A percentile compares a stretch with the other conserved stretches of the same genome.
These are phyloP conservation scores for Nematostella vectensis DNA, from an alignment of 92 coral and sea anemone genomes.

Conservation along the genomic window DNA sequence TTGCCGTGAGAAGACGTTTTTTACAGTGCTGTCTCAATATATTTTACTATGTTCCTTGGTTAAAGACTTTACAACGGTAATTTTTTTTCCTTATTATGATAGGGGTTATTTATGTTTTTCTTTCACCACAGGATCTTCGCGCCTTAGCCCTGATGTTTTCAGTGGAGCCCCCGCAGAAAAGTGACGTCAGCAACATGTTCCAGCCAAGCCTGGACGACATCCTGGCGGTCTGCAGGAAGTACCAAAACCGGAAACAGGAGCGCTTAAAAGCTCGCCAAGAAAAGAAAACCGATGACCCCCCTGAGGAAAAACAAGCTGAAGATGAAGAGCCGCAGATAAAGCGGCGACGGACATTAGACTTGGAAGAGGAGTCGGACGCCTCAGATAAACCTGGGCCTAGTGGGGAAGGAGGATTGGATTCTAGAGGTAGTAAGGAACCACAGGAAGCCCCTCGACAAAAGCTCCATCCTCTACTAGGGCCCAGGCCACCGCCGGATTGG, in stretches of 20 bases:
- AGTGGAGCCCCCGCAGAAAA: slow-evolving; percentile 66
- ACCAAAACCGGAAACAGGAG: slow-evolving; percentile 53
- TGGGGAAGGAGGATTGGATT: slow-evolving; percentile 29
- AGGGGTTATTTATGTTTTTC: too few relatives aligned
- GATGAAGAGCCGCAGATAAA: slow-evolving; percentile 49
- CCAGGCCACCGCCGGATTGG: slow-evolving; percentile 56
- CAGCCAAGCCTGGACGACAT: slow-evolving; percentile 71
- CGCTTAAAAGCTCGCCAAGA: slow-evolving; percentile 27
- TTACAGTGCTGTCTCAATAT: too few relatives aligned
- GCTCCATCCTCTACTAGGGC: slow-evolving; percentile 41
- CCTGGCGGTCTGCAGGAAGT: slow-evolving; percentile 53
- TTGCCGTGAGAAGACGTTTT: too few relatives aligned
- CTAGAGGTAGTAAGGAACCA: slow-evolving; percentile 28
- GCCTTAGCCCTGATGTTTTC: slow-evolving; percentile 70
- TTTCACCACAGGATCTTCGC: slow-evolving; percentile 65
- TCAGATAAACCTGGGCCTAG: slow-evolving; percentile 40
- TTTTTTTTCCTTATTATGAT: too few relatives aligned
- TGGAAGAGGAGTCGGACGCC: slow-evolving; percentile 25
- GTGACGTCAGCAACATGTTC: slow-evolving; percentile 59
- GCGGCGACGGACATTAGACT: slow-evolving; percentile 35
- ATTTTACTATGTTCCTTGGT: too few relatives aligned
- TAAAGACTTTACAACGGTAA: too few relatives aligned
- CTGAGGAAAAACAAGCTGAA: slow-evolving; percentile 12
- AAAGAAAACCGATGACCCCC: slow-evolving; percentile 14
- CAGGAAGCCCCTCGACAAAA: slow-evolving; percentile 23